Percentiles rank a stretch among this genome's conserved stretches.
phyloP scores from a whole-genome alignment of 2,888 invertebrate genomes.

The Isotomurus palustris region DNA sequence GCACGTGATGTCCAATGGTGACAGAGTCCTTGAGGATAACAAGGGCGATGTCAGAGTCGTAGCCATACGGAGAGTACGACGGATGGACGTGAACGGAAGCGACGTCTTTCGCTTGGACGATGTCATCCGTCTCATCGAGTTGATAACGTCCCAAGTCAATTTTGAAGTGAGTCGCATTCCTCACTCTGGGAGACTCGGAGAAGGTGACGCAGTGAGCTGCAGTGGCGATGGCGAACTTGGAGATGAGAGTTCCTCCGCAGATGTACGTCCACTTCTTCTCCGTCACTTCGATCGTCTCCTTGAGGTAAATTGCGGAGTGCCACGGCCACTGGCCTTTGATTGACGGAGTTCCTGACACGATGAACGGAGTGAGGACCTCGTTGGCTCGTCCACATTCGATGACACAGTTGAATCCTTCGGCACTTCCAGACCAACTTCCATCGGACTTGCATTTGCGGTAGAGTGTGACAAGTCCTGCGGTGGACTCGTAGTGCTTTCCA shows the following conservation, averaged over 20 bases:
- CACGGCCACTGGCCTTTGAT: slow-evolving; percentile 64
- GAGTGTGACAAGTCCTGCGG: slow-evolving; percentile 22
- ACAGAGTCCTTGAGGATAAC: slow-evolving; percentile 55
- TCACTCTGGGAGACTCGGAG: slow-evolving; percentile 6
- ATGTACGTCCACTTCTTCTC: slow-evolving; percentile 54
- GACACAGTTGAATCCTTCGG: slow-evolving; percentile 32
- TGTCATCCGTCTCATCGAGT: slow-evolving; percentile 33
- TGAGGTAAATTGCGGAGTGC: slow-evolving; percentile 56
- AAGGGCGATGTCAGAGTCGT: slow-evolving; percentile 56
- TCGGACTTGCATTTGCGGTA: slow-evolving; percentile 37
- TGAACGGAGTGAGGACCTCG: slow-evolving; percentile 29
- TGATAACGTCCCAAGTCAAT: slow-evolving; percentile 39
- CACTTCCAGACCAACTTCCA: slow-evolving; percentile 38
- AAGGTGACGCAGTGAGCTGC: slow-evolving; percentile 42
- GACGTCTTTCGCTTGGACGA: slow-evolving; percentile 35
- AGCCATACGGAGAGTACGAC: slow-evolving; percentile 38
- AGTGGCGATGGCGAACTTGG: slow-evolving; percentile 20
- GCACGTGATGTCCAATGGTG: slow-evolving; percentile 54
- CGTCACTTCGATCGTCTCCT: background rate
- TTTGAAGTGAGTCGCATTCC: slow-evolving; percentile 15
- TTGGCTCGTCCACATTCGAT: slow-evolving; percentile 37
- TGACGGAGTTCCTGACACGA: slow-evolving; percentile 29
- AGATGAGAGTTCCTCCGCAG: slow-evolving; percentile 54
- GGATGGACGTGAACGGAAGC: slow-evolving; percentile 26
- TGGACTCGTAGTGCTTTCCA: slow-evolving; percentile 34